Evolutionary conservation across 2,113 vertebrate genomes (phyloP).

Genomic region (Chionomys nivalis): DNA sequence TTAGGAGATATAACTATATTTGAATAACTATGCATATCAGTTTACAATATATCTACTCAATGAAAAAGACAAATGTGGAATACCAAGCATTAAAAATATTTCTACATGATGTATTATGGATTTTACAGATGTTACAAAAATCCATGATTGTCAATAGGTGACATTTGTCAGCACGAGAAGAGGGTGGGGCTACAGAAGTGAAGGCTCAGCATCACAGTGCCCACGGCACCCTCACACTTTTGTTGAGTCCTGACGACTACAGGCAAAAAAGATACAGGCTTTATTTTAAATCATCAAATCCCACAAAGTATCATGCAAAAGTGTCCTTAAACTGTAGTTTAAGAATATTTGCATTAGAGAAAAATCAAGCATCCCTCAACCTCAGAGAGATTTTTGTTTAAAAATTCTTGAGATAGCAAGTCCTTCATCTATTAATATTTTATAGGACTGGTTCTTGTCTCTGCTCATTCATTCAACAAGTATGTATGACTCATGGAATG

Average conservation of each 20-base stretch:
- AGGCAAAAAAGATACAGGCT: background rate
- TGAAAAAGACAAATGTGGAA: background rate
- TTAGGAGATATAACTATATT: conserved; percentile 43
- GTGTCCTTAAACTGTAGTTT: background rate
- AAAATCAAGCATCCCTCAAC: conserved; percentile 1
- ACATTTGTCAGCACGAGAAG: background rate
- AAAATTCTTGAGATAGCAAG: background rate
- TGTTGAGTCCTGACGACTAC: background rate
- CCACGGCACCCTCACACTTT: background rate
- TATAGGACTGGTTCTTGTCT: background rate
- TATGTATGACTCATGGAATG: background rate
- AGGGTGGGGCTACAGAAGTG: background rate
- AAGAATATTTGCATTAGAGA: background rate
- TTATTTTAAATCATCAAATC: background rate
- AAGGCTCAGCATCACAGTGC: background rate
- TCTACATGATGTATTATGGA: background rate
- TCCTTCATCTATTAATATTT: conserved; percentile 23
- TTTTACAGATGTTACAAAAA: background rate
- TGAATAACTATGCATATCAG: conserved; percentile 57
- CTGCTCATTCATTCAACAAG: conserved; percentile 1
- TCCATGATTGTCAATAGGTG: background rate
- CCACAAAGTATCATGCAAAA: background rate
- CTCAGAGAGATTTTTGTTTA: background rate
- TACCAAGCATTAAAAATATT: background rate
- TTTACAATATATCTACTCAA: conserved; percentile 44